phyloP scores from a whole-genome alignment of 2,113 vertebrate genomes.

The Dipodomys ordii region DNA sequence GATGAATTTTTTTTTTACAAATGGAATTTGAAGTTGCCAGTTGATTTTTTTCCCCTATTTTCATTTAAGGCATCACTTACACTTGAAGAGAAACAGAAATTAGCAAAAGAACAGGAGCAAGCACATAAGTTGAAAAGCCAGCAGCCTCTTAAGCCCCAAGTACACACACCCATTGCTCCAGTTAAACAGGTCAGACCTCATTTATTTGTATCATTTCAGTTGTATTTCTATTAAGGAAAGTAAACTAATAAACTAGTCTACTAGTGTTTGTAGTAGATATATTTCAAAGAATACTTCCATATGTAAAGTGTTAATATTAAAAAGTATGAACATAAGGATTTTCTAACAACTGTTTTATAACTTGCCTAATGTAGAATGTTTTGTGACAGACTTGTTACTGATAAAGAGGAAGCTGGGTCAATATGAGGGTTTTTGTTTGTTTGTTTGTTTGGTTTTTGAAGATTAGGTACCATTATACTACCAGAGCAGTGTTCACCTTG shows the following conservation, averaged over 20 bases:
- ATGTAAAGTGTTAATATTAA: not conserved
- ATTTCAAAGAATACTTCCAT: not conserved
- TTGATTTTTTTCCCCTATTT: constrained; percentile 58
- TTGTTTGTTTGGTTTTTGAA: not conserved
- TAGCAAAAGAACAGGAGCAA: constrained; percentile 98
- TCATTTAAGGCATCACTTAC: constrained; percentile 93
- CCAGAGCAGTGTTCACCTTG: not conserved
- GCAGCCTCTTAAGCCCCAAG: constrained; percentile 93
- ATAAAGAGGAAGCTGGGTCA: not conserved
- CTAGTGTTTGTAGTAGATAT: not conserved
- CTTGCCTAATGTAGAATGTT: not conserved
- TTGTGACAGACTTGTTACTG: not conserved
- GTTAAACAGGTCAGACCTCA: constrained; percentile 86
- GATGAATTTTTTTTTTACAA: constrained; percentile 36
- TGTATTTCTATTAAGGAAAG: not conserved
- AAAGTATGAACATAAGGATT: not conserved
- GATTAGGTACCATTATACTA: not conserved
- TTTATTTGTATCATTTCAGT: not conserved
- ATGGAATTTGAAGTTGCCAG: constrained; percentile 1
- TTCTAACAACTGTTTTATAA: not conserved
- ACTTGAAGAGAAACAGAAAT: constrained; percentile 97
- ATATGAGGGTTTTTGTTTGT: not conserved
- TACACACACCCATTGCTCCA: constrained; percentile 86
- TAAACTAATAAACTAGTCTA: not conserved
- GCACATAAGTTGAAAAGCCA: constrained; percentile 96